These are phyloP conservation scores for Anolis sagrei DNA, from an alignment of 2,113 vertebrate species.

Conservation along the genomic window DNA sequence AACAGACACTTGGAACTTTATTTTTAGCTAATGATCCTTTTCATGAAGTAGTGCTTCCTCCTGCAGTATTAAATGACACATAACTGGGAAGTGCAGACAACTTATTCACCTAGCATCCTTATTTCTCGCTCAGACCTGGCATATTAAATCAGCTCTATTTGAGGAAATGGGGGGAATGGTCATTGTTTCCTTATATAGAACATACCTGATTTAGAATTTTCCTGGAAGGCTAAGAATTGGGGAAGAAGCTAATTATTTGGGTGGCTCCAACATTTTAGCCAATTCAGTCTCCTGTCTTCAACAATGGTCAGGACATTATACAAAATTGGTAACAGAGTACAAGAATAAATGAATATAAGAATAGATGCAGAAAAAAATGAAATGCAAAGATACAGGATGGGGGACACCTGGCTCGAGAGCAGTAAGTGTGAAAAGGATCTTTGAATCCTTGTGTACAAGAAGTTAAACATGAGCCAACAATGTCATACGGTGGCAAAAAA, in stretches of 20 bases:
- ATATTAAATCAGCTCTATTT: not conserved
- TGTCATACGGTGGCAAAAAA: no score
- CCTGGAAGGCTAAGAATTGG: constrained; percentile 6
- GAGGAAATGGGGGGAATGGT: not conserved
- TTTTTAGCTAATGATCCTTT: not conserved
- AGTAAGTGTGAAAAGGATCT: no score
- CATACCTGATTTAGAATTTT: not conserved
- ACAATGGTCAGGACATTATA: not conserved
- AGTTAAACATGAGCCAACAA: no score
- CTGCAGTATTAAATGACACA: not conserved
- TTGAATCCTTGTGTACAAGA: no score
- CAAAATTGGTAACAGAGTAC: not conserved
- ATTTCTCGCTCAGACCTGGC: not conserved
- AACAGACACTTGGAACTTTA: not conserved
- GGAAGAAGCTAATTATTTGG: not conserved
- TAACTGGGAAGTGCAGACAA: not conserved
- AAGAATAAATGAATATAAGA: not conserved
- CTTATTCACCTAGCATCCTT: not conserved
- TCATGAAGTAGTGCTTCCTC: not conserved
- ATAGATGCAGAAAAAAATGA: no score
- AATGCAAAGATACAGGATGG: no score
- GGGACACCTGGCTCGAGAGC: no score
- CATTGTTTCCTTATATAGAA: not conserved
- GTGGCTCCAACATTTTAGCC: not conserved
- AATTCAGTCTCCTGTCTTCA: not conserved